Evolutionary conservation across 2,888 invertebrate genomes (phyloP), one percentile per base, ranked within the genome.

Genomic region (Cabera pusaria): DNA sequence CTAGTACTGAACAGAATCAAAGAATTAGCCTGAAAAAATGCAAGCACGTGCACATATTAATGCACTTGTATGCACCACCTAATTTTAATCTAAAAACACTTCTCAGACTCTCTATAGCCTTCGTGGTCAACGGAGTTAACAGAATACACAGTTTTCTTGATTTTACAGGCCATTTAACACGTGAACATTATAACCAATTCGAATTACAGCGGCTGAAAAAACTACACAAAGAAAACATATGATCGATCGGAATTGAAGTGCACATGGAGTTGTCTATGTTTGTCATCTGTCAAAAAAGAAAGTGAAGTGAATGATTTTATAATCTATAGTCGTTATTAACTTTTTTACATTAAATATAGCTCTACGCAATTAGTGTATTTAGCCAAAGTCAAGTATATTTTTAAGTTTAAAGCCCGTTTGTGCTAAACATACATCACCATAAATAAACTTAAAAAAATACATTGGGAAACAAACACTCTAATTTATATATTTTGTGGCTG

Each of bases 191-290:
- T 75, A 82, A 76, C 77, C 72, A 82, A 80, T 85, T 86, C 81
- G 83, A 86, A 84, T 81, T 78, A 80, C 83, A 85, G 84, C 80
- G 79, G 83, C 85, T 85, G 83, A 85, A 82, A 85, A 84, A 85
- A 78, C 81, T 82, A 85, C 83, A 88, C 87, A 87, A 88, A 87
- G 88, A 88, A 88, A 88, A 88, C 88, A 88, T 88, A 87, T 88
- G 88, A 88, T 88, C 88, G 88, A 88, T 88, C 78, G 86, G 77
- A 79, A 71, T 72, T 81, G 76, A 82, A 82, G 76, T 86, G 87
- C 87, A 88, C 86, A 87, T 86, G 87, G 76, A 77, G 44, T 81
- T 69, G 73, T 85, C 83, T 81, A 78, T 82, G 79, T 68, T 57
- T 65, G 62, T 62, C 72, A 59, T 37, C 66, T 63, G 69, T 71